Conservation (phyloP, 2,113 vertebrate species). For the Calidris pygmaea region DNA sequence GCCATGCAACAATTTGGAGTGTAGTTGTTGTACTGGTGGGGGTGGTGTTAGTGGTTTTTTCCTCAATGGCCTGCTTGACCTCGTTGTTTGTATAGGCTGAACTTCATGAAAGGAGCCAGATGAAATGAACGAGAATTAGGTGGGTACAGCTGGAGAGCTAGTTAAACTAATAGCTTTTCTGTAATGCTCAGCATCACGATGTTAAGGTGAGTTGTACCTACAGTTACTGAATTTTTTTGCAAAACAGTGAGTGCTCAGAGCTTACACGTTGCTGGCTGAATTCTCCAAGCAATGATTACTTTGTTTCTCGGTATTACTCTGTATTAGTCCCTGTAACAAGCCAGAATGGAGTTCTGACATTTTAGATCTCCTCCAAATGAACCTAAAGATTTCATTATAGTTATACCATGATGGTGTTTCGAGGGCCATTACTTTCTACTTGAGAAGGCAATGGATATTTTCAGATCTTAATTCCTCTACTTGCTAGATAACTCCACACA, state of each 20-base stretch:
- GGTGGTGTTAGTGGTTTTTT: neutral
- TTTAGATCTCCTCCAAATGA: constrained; percentile 72
- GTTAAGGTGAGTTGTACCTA: neutral
- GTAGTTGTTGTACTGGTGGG: neutral
- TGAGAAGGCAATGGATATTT: constrained; percentile 59
- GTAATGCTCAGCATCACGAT: neutral
- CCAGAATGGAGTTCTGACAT: constrained; percentile 68
- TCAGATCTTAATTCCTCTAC: constrained; percentile 54
- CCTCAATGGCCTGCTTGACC: rapidly evolving
- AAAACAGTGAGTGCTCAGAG: neutral
- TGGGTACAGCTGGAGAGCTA: neutral
- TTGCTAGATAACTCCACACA: constrained; percentile 41
- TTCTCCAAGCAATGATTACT: neutral
- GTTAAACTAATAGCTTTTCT: neutral
- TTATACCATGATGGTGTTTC: constrained; percentile 53
- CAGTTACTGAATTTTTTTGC: neutral
- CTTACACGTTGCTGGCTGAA: neutral
- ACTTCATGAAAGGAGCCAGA: neutral
- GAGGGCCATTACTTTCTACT: constrained; percentile 71
- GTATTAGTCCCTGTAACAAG: neutral
- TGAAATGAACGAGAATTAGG: neutral
- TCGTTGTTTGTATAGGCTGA: neutral
- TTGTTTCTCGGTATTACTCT: neutral
- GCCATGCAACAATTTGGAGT: neutral
- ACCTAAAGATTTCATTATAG: constrained; percentile 67